phyloP scores from a whole-genome alignment of 2,888 invertebrate species.

The Osedax frankpressi region DNA sequence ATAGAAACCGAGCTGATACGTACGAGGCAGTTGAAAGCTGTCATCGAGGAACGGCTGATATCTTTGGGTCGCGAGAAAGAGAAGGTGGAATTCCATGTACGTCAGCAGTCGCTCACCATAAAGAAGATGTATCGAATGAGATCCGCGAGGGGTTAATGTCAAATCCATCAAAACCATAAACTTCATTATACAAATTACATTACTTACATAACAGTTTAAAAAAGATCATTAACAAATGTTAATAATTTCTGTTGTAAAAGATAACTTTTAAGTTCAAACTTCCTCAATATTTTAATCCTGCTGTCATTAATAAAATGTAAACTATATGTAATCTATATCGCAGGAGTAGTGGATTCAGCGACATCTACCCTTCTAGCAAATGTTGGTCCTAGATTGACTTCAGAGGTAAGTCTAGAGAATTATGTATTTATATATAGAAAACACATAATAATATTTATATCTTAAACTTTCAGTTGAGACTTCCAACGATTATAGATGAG shows the following conservation, averaged over 20 bases:
- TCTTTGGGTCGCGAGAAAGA: conserved; percentile 25
- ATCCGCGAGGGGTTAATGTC: conserved; percentile 7
- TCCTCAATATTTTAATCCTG: too few species aligned
- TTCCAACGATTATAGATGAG: background rate
- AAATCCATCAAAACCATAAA: too few species aligned
- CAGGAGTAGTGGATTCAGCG: background rate
- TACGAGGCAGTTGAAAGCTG: background rate
- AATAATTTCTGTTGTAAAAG: too few species aligned
- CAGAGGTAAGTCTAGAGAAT: background rate
- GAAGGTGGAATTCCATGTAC: conserved; percentile 26
- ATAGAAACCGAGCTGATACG: conserved; percentile 18
- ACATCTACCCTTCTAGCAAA: background rate
- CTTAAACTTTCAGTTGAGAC: too few species aligned
- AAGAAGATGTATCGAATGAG: conserved; percentile 25
- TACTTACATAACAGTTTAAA: too few species aligned
- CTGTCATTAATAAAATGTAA: too few species aligned
- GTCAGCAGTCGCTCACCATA: conserved; percentile 27
- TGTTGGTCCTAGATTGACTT: background rate
- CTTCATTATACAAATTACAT: too few species aligned
- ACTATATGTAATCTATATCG: too few species aligned
- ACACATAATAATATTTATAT: too few species aligned
- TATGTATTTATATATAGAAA: too few species aligned
- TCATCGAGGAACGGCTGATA: conserved; percentile 17
- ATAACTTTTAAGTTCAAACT: too few species aligned
- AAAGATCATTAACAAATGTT: too few species aligned